These are phyloP conservation scores for Phainopepla nitens DNA, from an alignment of 2,113 vertebrate species.

Conservation along the genomic window DNA sequence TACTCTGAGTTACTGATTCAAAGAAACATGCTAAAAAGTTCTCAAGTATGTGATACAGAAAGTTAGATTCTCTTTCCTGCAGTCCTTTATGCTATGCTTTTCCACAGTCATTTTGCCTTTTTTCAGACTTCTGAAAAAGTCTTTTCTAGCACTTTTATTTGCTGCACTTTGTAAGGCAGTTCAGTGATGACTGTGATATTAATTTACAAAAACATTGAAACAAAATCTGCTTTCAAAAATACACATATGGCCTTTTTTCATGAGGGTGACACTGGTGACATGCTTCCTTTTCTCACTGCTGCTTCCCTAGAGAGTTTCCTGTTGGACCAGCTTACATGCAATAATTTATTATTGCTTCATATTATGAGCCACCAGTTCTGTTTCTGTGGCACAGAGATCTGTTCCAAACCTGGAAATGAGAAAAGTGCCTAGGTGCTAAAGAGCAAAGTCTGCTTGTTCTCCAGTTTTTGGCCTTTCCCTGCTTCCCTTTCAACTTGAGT, in stretches of 20 bases:
- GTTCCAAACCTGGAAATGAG: slow-evolving; percentile 13
- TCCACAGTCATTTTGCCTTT: neutral
- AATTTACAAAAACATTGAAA: neutral
- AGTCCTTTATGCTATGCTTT: neutral
- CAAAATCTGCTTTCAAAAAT: neutral
- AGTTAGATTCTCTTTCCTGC: neutral
- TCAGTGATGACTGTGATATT: neutral
- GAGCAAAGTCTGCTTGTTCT: neutral
- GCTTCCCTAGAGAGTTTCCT: slow-evolving; percentile 33
- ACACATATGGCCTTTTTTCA: neutral
- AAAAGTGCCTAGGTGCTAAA: neutral
- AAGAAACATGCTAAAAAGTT: neutral
- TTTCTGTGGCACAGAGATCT: neutral
- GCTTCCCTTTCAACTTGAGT: neutral
- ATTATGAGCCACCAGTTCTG: neutral
- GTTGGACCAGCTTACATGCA: neutral
- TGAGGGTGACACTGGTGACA: neutral
- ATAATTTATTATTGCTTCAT: slow-evolving; percentile 18
- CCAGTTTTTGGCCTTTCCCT: neutral
- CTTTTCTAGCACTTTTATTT: neutral
- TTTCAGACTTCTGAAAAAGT: neutral
- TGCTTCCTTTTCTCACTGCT: slow-evolving; percentile 1
- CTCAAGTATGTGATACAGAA: neutral
- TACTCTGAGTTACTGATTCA: neutral
- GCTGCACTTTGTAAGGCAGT: neutral